Conservation (phyloP, 2,113 vertebrate genomes). For the Anoplopoma fimbria region DNA sequence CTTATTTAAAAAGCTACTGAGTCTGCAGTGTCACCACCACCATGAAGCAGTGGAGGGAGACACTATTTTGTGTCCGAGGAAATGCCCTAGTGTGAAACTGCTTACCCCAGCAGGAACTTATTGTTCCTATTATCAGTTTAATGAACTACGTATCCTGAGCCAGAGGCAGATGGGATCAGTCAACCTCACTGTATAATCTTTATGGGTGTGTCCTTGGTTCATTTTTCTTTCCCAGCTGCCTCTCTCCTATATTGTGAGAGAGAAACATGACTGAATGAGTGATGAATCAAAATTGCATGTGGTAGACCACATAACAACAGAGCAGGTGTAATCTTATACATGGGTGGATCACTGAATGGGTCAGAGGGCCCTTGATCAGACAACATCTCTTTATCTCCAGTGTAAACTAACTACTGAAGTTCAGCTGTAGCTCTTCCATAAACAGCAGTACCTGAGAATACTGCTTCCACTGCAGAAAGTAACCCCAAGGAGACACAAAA, state of each 20-base stretch:
- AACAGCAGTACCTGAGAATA: neutral
- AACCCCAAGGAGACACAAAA: neutral
- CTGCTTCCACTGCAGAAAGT: neutral
- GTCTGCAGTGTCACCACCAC: slow-evolving; percentile 52
- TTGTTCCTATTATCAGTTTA: slow-evolving; percentile 62
- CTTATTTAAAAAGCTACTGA: slow-evolving; percentile 50
- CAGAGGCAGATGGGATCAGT: slow-evolving; percentile 35
- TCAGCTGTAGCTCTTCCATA: neutral
- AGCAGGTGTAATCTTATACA: slow-evolving; percentile 26
- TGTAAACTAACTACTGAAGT: slow-evolving; percentile 4
- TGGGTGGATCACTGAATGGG: neutral
- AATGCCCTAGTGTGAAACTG: slow-evolving; percentile 53
- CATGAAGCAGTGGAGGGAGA: slow-evolving; percentile 27
- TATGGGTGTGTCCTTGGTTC: slow-evolving; percentile 52
- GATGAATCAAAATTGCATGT: slow-evolving; percentile 15
- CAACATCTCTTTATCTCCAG: neutral
- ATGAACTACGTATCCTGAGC: slow-evolving; percentile 49
- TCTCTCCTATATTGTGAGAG: slow-evolving; percentile 20
- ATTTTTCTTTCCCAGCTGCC: slow-evolving; percentile 54
- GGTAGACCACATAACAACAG: neutral
- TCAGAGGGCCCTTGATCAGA: neutral
- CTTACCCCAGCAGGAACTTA: slow-evolving; percentile 56
- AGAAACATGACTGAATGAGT: slow-evolving; percentile 29
- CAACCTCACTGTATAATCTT: slow-evolving; percentile 37
- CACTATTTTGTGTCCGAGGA: slow-evolving; percentile 26